Percentiles rank a stretch among this genome's conserved stretches.
These are phyloP conservation scores for Microcebus jonahi DNA, from an alignment of 2,113 vertebrate genomes.

Conservation along the genomic window DNA sequence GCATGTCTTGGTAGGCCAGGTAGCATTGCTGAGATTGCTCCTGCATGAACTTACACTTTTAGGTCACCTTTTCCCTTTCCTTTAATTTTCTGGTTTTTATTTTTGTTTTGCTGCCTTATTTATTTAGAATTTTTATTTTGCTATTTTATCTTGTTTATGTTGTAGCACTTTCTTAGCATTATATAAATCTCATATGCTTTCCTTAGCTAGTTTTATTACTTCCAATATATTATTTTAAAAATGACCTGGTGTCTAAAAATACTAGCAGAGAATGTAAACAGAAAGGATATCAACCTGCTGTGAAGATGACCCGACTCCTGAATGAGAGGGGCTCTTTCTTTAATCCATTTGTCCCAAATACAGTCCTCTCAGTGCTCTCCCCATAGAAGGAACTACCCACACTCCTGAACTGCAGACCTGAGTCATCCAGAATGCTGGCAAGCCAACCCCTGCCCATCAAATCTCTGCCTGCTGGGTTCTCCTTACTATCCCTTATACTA, in stretches of 20 bases:
- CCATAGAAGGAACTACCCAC: neutral
- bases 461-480: too few species aligned
- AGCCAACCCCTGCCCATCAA: fast-evolving
- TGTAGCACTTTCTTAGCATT: neutral
- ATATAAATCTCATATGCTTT: neutral
- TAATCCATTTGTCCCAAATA: neutral
- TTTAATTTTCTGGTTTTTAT: neutral
- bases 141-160: neutral
- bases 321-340: neutral
- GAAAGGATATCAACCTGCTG: neutral
- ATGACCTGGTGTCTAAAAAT: neutral
- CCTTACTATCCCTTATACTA: neutral
- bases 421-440: neutral
- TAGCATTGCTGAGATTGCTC: neutral
- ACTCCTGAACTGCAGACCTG: fast-evolving
- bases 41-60: neutral
- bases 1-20: neutral
- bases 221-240: neutral
- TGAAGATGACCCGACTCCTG: neutral
- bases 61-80: neutral
- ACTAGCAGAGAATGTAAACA: neutral
- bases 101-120: neutral
- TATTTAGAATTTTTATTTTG: neutral
- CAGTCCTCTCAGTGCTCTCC: neutral
- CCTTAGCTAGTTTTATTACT: neutral